Conservation (phyloP, 2,113 vertebrate genomes). For the Amphilophus citrinellus region DNA sequence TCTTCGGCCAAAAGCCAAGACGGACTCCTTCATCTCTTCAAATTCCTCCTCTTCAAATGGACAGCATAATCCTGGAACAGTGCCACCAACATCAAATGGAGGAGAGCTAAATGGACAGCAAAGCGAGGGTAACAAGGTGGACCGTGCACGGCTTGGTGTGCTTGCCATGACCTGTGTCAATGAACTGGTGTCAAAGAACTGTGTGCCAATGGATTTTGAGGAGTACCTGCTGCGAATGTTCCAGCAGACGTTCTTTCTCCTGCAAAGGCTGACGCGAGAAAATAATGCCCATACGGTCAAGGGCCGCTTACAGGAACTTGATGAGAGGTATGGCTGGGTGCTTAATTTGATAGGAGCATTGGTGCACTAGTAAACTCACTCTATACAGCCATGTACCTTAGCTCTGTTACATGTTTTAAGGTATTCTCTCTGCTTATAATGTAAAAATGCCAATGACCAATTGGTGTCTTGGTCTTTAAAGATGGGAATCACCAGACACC, state of each 20-base stretch:
- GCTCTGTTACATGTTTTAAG: neutral
- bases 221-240: slow-evolving; percentile 98
- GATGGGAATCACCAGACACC: neutral
- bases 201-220: slow-evolving; percentile 97
- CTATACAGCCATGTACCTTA: neutral
- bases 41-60: slow-evolving; percentile 77
- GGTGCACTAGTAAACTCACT: neutral
- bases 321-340: slow-evolving; percentile 88
- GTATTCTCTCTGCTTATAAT: neutral
- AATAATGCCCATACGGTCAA: slow-evolving; percentile 93
- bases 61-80: slow-evolving; percentile 61
- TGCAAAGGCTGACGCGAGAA: slow-evolving; percentile 96
- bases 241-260: slow-evolving; percentile 98
- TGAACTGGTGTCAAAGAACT: slow-evolving; percentile 99
- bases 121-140: slow-evolving; percentile 73
- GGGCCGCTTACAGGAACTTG: slow-evolving; percentile 93
- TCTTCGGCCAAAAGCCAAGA: slow-evolving; percentile 84
- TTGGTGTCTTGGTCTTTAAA: neutral
- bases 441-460: neutral
- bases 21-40: slow-evolving; percentile 67
- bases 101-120: slow-evolving; percentile 72
- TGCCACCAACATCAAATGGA: slow-evolving; percentile 83
- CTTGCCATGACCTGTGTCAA: slow-evolving; percentile 98
- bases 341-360: neutral
- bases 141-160: slow-evolving; percentile 90